Conservation (phyloP, 2,888 invertebrate genomes). For the Cryptophagus acutangulus region DNA sequence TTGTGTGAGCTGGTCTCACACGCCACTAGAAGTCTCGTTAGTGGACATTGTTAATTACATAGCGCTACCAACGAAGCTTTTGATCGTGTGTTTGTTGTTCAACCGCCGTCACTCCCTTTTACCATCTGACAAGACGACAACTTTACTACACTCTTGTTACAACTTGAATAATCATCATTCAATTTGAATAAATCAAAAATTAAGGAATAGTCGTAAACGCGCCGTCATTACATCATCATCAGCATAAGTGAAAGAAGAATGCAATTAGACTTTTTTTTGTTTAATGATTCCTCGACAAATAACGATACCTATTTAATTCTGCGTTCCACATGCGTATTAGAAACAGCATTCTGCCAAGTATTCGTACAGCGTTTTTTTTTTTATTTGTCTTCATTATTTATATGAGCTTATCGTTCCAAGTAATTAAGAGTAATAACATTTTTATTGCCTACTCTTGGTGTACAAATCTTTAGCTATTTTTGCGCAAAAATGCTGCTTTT, state of each 20-base stretch:
- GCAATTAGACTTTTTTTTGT: constrained; percentile 11
- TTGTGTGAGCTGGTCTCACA: constrained; percentile 37
- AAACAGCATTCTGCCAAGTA: constrained; percentile 30
- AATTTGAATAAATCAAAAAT: no score
- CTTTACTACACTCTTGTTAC: constrained; percentile 8
- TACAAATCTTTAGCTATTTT: constrained; percentile 31
- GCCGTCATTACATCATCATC: constrained; percentile 23
- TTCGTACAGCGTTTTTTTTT: constrained; percentile 12
- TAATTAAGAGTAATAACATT: constrained; percentile 43
- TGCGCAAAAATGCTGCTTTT: constrained; percentile 20
- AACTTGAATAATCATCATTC: not conserved
- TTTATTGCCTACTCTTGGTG: constrained; percentile 31
- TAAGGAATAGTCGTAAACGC: no score
- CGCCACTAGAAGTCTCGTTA: constrained; percentile 43
- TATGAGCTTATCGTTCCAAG: constrained; percentile 36
- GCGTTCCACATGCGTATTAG: constrained; percentile 27
- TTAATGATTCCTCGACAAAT: constrained; percentile 22
- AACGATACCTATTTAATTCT: constrained; percentile 9
- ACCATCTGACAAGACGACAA: constrained; percentile 15
- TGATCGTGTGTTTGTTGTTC: constrained; percentile 26
- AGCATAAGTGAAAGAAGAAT: constrained; percentile 19
- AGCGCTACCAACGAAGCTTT: constrained; percentile 35
- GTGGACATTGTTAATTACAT: constrained; percentile 43
- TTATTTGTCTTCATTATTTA: constrained; percentile 36
- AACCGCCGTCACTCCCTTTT: constrained; percentile 13